These are phyloP conservation scores for Nomada ferruginata DNA, from an alignment of 2,888 invertebrate genomes.

Conservation along the genomic window DNA sequence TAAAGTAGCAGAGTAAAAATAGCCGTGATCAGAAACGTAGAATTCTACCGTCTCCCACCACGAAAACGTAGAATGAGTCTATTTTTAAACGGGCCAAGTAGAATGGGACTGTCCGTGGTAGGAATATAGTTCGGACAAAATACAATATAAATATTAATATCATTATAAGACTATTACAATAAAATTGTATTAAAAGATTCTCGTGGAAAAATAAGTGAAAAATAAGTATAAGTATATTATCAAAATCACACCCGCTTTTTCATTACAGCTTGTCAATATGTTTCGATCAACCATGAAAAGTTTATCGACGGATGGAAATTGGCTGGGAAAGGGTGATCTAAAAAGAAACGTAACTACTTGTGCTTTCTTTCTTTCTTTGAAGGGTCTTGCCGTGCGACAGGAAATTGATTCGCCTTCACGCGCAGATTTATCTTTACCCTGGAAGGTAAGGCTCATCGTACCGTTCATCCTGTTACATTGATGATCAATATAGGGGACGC, in stretches of 20 bases:
- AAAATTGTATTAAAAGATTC: too few species aligned
- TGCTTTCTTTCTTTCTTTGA: constrained; percentile 52
- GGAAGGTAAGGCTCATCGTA: constrained; percentile 66
- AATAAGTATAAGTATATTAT: too few species aligned
- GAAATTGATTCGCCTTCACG: constrained; percentile 72
- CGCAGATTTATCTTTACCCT: constrained; percentile 66
- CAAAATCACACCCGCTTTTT: too few species aligned
- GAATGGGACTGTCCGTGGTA: background rate
- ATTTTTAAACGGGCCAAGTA: constrained; percentile 2
- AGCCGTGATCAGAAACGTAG: background rate
- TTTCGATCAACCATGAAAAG: constrained; percentile 1
- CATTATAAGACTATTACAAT: too few species aligned
- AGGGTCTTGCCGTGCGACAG: constrained; percentile 63
- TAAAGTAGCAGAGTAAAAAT: background rate
- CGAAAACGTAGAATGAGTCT: background rate
- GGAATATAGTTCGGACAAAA: too few species aligned
- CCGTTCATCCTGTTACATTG: constrained; percentile 51
- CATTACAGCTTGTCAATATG: too few species aligned
- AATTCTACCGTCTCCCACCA: background rate
- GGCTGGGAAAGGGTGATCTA: constrained; percentile 63
- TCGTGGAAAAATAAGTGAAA: too few species aligned
- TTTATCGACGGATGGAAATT: constrained; percentile 69
- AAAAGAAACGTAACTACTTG: constrained; percentile 66
- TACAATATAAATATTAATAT: too few species aligned
- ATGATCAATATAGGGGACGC: constrained; percentile 49